Conservation (phyloP, 2,888 invertebrate genomes). For the Octodonta nipae region DNA sequence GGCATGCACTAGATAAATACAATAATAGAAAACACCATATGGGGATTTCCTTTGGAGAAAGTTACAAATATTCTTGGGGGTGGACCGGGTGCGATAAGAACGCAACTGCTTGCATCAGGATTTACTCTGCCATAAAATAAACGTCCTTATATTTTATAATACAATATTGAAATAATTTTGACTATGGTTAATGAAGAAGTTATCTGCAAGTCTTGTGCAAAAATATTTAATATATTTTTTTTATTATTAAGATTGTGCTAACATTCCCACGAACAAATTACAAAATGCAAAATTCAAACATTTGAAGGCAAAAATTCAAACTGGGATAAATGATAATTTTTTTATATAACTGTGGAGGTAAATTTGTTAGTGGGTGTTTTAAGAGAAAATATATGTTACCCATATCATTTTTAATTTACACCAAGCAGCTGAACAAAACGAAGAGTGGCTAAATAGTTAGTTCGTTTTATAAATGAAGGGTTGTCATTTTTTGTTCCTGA, state of each 20-base stretch:
- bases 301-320: neutral
- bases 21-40: too few relatives aligned
- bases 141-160: too few relatives aligned
- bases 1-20: too few relatives aligned
- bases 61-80: too few relatives aligned
- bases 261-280: neutral
- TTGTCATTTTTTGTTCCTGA: too few relatives aligned
- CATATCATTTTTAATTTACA: constrained; percentile 1
- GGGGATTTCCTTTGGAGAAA: too few relatives aligned
- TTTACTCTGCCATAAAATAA: too few relatives aligned
- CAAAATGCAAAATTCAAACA: neutral
- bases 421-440: neutral
- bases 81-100: too few relatives aligned
- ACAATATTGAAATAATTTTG: too few relatives aligned
- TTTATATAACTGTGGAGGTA: neutral
- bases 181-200: too few relatives aligned
- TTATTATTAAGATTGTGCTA: constrained; percentile 1
- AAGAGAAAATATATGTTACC: neutral
- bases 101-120: too few relatives aligned
- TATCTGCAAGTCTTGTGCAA: too few relatives aligned
- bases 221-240: neutral
- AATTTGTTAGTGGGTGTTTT: constrained; percentile 1
- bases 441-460: neutral
- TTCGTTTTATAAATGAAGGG: neutral
- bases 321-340: neutral